These are phyloP conservation scores for Pocillopora meandrina DNA, from an alignment of 92 coral and sea anemone genomes.

Conservation along the genomic window DNA sequence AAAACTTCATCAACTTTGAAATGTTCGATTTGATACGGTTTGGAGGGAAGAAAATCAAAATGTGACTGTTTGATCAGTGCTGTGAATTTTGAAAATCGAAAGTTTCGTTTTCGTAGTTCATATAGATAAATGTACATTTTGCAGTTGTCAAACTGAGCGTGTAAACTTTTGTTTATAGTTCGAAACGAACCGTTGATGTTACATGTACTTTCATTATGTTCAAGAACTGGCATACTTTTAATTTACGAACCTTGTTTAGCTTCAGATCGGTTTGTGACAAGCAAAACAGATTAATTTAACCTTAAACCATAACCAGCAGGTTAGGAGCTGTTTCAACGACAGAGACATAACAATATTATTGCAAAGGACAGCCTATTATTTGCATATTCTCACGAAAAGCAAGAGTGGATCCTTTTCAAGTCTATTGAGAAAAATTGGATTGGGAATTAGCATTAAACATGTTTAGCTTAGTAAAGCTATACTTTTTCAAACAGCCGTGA, in stretches of 20 bases:
- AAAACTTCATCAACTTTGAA: neutral
- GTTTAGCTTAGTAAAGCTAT: too few relatives aligned
- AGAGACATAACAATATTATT: conserved; percentile 24
- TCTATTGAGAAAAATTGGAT: too few relatives aligned
- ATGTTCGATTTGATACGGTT: neutral
- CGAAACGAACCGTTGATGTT: neutral
- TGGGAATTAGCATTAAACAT: too few relatives aligned
- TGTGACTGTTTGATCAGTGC: neutral
- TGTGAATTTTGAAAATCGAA: neutral
- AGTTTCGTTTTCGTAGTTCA: neutral
- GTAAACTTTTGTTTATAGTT: neutral
- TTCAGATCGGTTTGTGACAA: neutral
- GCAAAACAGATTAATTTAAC: neutral
- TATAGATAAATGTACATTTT: too few relatives aligned
- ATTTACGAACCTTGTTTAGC: neutral
- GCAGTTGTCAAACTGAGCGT: neutral
- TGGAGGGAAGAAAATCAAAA: neutral
- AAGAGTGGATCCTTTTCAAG: neutral
- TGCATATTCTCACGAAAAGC: conserved; percentile 3
- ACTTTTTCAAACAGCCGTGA: too few relatives aligned
- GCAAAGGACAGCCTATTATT: neutral
- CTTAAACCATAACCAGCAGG: neutral
- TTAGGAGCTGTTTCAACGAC: neutral
- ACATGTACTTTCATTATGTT: neutral
- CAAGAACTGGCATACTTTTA: neutral